Evolutionary conservation across 2,113 vertebrate species (phyloP), one percentile per base, ranked within the genome.

Genomic region (Xenus cinereus): DNA sequence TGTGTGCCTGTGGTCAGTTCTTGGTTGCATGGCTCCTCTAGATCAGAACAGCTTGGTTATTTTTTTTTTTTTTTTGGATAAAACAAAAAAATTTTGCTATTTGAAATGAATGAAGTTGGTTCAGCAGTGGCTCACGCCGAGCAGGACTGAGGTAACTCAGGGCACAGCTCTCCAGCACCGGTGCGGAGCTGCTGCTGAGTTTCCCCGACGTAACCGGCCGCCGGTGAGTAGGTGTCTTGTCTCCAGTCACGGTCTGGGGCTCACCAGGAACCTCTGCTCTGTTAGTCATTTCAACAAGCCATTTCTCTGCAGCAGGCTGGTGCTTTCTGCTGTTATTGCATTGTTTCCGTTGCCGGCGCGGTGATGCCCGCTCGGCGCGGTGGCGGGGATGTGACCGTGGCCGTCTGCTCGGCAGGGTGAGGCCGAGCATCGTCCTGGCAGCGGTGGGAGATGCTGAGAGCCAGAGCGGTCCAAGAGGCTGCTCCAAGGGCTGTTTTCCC

Each of bases 371-470:
- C 59, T 3, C 39, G 2, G 77, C 18, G 0, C 0, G 8, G 33
- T 10, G 62, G 0, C 3, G 3, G 4, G 33, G 76, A 37, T 20
- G 72, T 0, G 3, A 7, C 7, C 2, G 9, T 2, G 7, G 64
- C 43, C 1, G 2, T 7, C 21, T 2, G 27, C 73, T 2, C 2
- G 39, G 59, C 74, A 6, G 45, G 14, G 15, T 1, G 43, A 60
- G 57, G 59, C 84, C 37, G 27, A 78, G 62, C 48, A 12, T 48
- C 4, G 0, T 30, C 33, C 60, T 5, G 2, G 33, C 54, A 2
- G 16, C 0, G 3, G 24, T 4, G 8, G 5, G 28, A 51, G 72
- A 43, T 10, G 18, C 17, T 5, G 4, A 43, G 28, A 43, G 54
- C 21, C 4, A 0, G 32, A 10, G 15, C 3, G 9, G 4, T 10